A percentile compares a stretch with the other conserved stretches of the same genome.
Conservation (phyloP, 2,797 vertebrate genomes). For the Chromis chromis region DNA sequence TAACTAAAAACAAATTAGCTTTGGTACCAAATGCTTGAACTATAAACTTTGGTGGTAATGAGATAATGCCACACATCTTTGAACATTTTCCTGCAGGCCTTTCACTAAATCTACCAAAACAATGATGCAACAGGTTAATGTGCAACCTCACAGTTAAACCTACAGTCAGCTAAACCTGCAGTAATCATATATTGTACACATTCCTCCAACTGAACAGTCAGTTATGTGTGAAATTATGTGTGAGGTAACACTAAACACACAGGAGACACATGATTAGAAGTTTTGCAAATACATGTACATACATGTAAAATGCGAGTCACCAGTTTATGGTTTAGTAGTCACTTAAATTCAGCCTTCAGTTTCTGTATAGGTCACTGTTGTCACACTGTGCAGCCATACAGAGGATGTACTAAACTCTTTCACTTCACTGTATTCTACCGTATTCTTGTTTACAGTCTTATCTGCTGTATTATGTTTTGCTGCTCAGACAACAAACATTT, state of each 20-base stretch:
- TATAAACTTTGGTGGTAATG: too few species aligned
- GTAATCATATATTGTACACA: conserved; percentile 2
- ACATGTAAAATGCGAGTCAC: conserved; percentile 5
- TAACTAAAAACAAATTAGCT: too few species aligned
- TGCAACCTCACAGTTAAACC: background rate
- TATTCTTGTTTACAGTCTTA: background rate
- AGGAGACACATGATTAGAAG: background rate
- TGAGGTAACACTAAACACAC: background rate
- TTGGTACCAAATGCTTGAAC: too few species aligned
- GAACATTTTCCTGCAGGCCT: too few species aligned
- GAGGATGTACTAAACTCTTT: too few species aligned
- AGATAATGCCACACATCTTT: too few species aligned
- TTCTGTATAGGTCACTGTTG: too few species aligned
- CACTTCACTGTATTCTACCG: background rate
- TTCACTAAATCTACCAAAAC: background rate
- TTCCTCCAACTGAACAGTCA: background rate
- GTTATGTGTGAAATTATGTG: conserved; percentile 11
- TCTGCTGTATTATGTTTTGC: background rate
- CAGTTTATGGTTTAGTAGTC: background rate
- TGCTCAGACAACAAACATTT: background rate
- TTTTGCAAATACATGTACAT: conserved; percentile 7
- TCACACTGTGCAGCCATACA: too few species aligned
- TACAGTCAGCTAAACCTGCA: conserved; percentile 16
- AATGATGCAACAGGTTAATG: background rate
- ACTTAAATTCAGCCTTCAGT: too few species aligned